A percentile compares a stretch with the other conserved stretches of the same genome.
phyloP scores from a whole-genome alignment of 2,113 vertebrate genomes.

The Addax nasomaculatus region DNA sequence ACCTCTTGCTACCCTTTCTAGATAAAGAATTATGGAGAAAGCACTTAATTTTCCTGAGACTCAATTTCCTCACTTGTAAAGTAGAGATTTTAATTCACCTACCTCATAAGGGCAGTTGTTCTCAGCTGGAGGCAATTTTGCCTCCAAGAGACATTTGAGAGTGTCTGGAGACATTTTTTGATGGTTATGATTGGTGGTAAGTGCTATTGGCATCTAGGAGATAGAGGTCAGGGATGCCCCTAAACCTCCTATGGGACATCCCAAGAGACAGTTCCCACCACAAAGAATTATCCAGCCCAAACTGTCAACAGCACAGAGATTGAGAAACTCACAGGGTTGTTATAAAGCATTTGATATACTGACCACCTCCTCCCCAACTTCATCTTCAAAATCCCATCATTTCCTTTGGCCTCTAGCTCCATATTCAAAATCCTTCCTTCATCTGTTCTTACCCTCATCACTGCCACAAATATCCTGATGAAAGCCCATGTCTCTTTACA shows the following conservation, averaged over 20 bases:
- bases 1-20: not conserved
- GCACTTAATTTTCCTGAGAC: not conserved
- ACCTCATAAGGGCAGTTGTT: not conserved
- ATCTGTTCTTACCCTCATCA: not conserved
- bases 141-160: not conserved
- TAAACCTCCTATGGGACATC: not conserved
- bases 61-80: not conserved
- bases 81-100: not conserved
- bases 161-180: not conserved
- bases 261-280: not conserved
- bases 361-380: not conserved
- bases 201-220: not conserved
- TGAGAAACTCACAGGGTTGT: not conserved
- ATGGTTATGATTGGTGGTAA: not conserved
- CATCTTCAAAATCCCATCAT: not conserved
- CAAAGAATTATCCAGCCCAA: not conserved
- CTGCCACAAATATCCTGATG: not conserved
- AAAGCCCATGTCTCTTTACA: not conserved
- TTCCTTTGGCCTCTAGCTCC: not conserved
- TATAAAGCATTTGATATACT: not conserved
- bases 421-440: not conserved
- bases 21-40: not conserved
- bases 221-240: not conserved
- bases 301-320: not conserved
- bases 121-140: not conserved